Evolutionary conservation across 2,888 invertebrate species (phyloP).

Genomic region (Uloborus plumipes): DNA sequence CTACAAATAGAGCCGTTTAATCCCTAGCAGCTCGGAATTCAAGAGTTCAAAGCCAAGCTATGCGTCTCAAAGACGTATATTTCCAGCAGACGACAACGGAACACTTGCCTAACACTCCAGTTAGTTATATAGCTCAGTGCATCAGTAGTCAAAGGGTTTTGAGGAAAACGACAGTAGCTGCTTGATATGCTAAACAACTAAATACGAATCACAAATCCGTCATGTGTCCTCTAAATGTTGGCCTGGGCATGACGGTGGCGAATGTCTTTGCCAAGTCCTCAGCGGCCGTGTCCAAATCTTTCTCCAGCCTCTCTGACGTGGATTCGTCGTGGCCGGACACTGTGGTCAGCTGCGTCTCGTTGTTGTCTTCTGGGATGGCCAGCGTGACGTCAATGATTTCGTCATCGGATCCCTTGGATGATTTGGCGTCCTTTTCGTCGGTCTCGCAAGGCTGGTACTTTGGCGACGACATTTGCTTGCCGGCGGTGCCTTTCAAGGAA

Average conservation of each 20-base stretch:
- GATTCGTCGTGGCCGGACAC: not conserved
- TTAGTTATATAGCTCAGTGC: no score
- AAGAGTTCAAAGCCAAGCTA: no score
- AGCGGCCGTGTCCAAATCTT: slow-evolving; percentile 25
- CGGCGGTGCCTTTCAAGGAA: slow-evolving; percentile 7
- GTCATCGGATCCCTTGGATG: slow-evolving; percentile 10
- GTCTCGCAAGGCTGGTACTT: slow-evolving; percentile 31
- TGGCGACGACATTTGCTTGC: not conserved
- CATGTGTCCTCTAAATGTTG: slow-evolving; percentile 2
- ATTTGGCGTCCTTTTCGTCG: slow-evolving; percentile 4
- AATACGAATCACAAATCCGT: slow-evolving; percentile 24
- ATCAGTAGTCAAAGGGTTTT: no score
- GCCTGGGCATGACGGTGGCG: slow-evolving; percentile 8
- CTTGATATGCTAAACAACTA: no score
- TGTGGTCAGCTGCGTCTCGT: slow-evolving; percentile 30
- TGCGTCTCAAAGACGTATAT: no score
- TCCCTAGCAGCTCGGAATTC: no score
- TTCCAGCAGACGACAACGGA: no score
- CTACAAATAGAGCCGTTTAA: no score
- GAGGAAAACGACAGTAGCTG: no score
- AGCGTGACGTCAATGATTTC: slow-evolving; percentile 39
- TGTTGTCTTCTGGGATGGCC: not conserved
- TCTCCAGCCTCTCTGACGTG: slow-evolving; percentile 19
- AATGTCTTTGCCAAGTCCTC: slow-evolving; percentile 37
- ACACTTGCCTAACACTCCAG: no score